phyloP scores from a whole-genome alignment of 2,113 vertebrate species.

The Procapra przewalskii region DNA sequence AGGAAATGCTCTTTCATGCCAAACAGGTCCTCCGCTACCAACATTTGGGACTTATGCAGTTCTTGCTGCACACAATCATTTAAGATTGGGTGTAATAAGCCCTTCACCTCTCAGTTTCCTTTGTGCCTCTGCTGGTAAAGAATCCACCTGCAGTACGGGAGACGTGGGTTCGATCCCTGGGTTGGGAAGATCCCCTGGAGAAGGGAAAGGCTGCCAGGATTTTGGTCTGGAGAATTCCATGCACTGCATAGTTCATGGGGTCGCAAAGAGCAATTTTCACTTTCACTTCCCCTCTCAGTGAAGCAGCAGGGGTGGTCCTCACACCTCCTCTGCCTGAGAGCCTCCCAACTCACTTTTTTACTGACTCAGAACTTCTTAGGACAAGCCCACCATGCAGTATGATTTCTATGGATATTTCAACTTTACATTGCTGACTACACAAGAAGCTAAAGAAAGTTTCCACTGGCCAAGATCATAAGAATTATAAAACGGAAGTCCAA shows the following conservation, averaged over 20 bases:
- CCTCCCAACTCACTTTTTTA: not conserved
- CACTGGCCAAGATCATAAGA: not conserved
- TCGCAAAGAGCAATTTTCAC: not conserved
- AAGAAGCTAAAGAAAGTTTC: not conserved
- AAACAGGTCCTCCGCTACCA: not conserved
- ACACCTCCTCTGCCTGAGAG: not conserved
- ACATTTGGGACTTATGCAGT: not conserved
- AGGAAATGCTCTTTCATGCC: not conserved
- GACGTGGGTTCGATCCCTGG: not conserved
- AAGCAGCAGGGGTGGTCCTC: not conserved
- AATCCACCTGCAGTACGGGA: accelerated
- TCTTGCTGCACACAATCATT: not conserved
- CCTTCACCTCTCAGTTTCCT: not conserved
- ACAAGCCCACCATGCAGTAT: not conserved
- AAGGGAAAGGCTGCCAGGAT: not conserved
- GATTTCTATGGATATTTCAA: not conserved
- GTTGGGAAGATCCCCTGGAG: not conserved
- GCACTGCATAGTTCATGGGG: not conserved
- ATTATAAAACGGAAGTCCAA: not conserved
- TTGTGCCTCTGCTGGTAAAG: not conserved
- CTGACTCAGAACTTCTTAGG: not conserved
- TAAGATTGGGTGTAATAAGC: not conserved
- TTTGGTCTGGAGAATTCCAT: not conserved
- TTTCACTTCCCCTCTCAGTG: not conserved
- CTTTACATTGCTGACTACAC: not conserved